Evolutionary conservation across 2,888 invertebrate species (phyloP).

Genomic region (Caenorhabditis sp.): DNA sequence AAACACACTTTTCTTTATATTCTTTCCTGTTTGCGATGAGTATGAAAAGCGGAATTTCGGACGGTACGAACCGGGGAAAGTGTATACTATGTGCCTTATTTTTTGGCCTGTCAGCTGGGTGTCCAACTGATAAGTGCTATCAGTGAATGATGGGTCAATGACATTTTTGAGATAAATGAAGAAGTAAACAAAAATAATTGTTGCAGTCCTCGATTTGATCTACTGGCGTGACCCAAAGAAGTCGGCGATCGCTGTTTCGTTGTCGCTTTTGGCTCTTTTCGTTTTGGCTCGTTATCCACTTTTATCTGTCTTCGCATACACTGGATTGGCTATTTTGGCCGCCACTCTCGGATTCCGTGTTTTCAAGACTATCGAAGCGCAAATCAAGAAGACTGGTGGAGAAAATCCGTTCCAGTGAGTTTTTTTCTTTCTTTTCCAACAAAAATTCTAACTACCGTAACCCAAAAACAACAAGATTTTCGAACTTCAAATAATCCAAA

Average conservation of each 20-base stretch:
- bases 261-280: constrained; percentile 85
- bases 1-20: not conserved
- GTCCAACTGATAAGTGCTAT: not conserved
- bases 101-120: not conserved
- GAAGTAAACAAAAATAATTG: not conserved
- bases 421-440: too few relatives aligned
- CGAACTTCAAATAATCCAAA: not conserved
- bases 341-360: constrained; percentile 88
- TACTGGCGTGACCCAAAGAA: constrained; percentile 97
- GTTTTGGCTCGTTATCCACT: constrained; percentile 80
- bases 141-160: not conserved
- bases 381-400: constrained; percentile 85
- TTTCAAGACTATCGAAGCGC: constrained; percentile 59
- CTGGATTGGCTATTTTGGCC: constrained; percentile 83
- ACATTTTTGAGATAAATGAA: not conserved
- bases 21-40: not conserved
- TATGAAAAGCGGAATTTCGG: not conserved
- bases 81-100: too few relatives aligned
- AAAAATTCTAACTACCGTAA: too few relatives aligned
- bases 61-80: too few relatives aligned
- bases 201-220: constrained; percentile 77
- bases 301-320: constrained; percentile 83
- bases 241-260: constrained; percentile 91
- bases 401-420: constrained; percentile 97
- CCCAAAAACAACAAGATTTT: not conserved